These are phyloP conservation scores for Allacma fusca DNA, from an alignment of 2,888 invertebrate species.

Conservation along the genomic window DNA sequence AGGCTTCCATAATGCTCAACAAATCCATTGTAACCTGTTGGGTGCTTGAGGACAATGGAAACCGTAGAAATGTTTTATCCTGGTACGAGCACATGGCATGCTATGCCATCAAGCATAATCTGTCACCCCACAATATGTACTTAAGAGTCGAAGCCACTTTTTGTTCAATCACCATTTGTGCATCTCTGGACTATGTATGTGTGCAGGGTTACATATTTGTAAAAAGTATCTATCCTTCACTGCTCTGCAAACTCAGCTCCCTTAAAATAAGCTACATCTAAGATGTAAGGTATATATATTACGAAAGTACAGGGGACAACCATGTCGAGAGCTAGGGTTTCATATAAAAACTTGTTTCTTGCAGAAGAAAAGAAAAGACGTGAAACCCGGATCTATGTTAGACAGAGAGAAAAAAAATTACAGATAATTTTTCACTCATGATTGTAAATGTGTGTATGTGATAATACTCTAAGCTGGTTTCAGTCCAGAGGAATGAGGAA, in stretches of 20 bases:
- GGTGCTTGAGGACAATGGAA: conserved; percentile 34
- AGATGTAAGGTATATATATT: too few relatives aligned
- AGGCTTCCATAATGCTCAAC: conserved; percentile 17
- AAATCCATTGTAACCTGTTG: conserved; percentile 40
- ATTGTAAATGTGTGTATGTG: conserved; percentile 21
- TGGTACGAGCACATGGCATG: conserved; percentile 26
- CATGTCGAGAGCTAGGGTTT: not conserved
- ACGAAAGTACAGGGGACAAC: too few relatives aligned
- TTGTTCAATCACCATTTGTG: not conserved
- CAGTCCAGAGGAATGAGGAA: conserved; percentile 14
- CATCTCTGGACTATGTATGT: too few relatives aligned
- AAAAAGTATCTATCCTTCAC: conserved; percentile 1
- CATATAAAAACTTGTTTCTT: not conserved
- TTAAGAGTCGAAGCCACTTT: not conserved
- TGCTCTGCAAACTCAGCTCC: not conserved
- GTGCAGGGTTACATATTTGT: not conserved
- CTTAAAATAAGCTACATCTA: not conserved
- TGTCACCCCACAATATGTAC: conserved; percentile 22
- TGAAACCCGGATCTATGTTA: not conserved
- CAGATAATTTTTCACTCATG: conserved; percentile 42
- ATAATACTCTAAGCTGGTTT: not conserved
- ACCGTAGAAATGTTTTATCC: conserved; percentile 41
- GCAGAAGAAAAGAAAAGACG: not conserved
- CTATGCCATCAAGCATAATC: conserved; percentile 26
- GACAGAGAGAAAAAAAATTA: conserved; percentile 34